Evolutionary conservation across 35 echinoderm and acorn worm genomes (phyloP), one percentile per base, ranked within the genome.

Genomic region (Patiria miniata): DNA sequence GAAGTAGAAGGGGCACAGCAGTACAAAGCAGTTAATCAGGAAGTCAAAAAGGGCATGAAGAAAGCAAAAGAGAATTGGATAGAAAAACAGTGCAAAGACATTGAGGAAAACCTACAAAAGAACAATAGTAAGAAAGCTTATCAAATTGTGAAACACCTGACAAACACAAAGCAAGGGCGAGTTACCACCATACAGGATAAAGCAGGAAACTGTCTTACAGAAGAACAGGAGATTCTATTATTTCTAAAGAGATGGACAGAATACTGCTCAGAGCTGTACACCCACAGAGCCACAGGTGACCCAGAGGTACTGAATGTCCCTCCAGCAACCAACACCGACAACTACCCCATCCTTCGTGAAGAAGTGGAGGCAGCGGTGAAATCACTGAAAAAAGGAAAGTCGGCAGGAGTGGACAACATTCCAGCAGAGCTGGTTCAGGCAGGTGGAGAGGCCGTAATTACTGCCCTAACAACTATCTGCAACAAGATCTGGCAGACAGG

Each of bases 401-500:
- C n/a, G n/a, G n/a, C n/a, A n/a, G n/a, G n/a, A n/a, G n/a, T n/a
- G n/a, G n/a, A 88, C 86, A 88, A 88, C 69, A 83, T 83, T 77
- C 78, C 78, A 51, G 86, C 81, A 5, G 87, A 69, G 40, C 52
- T 89, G 2, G 21, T 89, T 28, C 85, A 86, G 30, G 16, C 22
- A 9, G 86, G 37, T 16, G 77, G 51, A 81, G 28, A 88, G n/a
- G 83, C 50, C 8, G 34, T 61, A 0, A 68, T 92, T 38, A 40
- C 79, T 37, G 26, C n/a, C 18, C 52, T 81, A 18, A 3, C 2
- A 8, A 81, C 37, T 56, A 76, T 77, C n/a, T n/a, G n/a, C n/a
- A n/a, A n/a, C n/a, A n/a, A n/a, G n/a, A n/a, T n/a, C n/a, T n/a
- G n/a, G n/a, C n/a, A n/a, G n/a, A n/a, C n/a, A n/a, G n/a, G n/a